Percentiles rank a stretch among this genome's conserved stretches.
phyloP scores from a whole-genome alignment of 2,888 invertebrate genomes.

The Agriopis marginaria region DNA sequence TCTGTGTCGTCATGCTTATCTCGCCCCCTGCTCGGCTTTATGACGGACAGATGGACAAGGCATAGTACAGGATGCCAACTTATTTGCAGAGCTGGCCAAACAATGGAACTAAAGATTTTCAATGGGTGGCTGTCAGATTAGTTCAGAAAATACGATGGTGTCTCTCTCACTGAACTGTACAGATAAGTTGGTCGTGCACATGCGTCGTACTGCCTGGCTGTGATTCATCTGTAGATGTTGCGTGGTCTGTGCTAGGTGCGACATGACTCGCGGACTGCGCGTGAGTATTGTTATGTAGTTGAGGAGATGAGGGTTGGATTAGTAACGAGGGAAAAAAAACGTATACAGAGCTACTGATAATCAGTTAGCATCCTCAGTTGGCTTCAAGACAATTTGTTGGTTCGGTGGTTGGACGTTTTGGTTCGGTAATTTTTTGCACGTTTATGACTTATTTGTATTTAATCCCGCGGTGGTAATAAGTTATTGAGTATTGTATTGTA shows the following conservation, averaged over 20 bases:
- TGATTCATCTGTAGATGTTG: conserved; percentile 32
- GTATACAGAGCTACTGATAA: no score
- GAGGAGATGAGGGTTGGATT: not conserved
- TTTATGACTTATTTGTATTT: no score
- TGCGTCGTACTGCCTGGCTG: conserved; percentile 22
- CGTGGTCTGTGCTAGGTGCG: conserved; percentile 32
- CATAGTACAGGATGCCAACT: not conserved
- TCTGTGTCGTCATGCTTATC: conserved; percentile 38
- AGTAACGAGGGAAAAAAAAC: not conserved
- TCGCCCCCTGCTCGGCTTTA: conserved; percentile 50
- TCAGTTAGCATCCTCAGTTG: no score
- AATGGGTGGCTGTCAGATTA: not conserved
- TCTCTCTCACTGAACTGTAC: not conserved
- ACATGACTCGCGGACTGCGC: conserved; percentile 33
- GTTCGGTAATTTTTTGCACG: no score
- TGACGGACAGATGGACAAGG: conserved; percentile 43
- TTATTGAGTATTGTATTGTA: not conserved
- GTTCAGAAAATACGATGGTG: not conserved
- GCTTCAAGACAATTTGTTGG: no score
- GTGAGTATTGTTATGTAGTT: conserved; percentile 21
- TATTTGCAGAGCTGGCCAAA: not conserved
- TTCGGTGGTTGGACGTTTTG: no score
- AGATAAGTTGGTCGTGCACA: conserved; percentile 20
- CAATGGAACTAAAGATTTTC: not conserved
- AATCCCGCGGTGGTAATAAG: no score